Conservation (phyloP, 2,113 vertebrate genomes). For the Oophaga pumilio region DNA sequence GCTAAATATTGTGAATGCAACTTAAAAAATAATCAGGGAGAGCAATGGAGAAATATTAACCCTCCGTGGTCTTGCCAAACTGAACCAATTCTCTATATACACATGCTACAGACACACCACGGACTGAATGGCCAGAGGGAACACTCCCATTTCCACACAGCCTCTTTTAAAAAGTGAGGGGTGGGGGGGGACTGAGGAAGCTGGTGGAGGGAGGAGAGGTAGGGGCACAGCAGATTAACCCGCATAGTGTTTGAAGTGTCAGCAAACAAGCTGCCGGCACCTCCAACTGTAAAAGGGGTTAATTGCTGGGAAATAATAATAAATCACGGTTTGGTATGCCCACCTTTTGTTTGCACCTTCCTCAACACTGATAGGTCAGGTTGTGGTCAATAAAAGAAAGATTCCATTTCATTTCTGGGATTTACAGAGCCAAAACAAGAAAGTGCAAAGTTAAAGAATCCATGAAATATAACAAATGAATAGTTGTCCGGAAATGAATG, state of each 20-base stretch:
- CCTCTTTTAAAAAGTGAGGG: slow-evolving; percentile 7
- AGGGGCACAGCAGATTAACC: slow-evolving; percentile 52
- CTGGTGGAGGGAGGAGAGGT: slow-evolving; percentile 16
- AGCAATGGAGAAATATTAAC: background rate
- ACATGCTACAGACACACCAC: background rate
- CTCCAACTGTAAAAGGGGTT: slow-evolving; percentile 47
- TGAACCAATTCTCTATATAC: background rate
- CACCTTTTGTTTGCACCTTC: slow-evolving; percentile 40
- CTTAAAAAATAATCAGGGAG: background rate
- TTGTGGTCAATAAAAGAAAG: slow-evolving; percentile 22
- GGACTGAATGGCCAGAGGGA: slow-evolving; percentile 35
- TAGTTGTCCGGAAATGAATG: background rate
- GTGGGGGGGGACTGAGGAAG: background rate
- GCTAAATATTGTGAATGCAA: background rate
- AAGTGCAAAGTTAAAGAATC: background rate
- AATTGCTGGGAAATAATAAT: slow-evolving; percentile 48
- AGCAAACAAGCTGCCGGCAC: slow-evolving; percentile 51
- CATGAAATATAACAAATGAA: background rate
- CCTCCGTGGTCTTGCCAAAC: background rate
- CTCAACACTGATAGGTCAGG: slow-evolving; percentile 3
- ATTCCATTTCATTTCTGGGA: background rate
- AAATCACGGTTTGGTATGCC: slow-evolving; percentile 40
- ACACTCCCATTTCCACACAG: slow-evolving; percentile 23
- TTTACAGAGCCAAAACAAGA: background rate
- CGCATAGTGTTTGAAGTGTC: slow-evolving; percentile 45